Conservation (phyloP, 2,797 vertebrate species). For the Melanotaenia nigrans region DNA sequence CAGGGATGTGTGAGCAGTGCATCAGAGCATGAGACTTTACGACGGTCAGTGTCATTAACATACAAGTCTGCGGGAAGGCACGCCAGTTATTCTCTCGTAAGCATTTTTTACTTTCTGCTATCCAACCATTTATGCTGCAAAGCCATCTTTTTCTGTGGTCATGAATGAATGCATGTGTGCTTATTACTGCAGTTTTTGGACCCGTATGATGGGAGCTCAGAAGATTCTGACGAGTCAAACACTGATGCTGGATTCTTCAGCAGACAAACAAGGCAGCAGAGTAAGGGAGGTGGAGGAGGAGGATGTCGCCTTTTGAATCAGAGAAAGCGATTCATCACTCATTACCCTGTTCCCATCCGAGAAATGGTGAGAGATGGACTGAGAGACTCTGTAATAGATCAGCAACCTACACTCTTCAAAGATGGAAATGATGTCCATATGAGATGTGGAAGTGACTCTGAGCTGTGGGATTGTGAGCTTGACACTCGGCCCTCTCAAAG, state of each 20-base stretch:
- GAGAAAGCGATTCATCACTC: conserved; percentile 47
- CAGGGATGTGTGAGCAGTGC: conserved; percentile 76
- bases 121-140: background rate
- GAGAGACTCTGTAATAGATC: conserved; percentile 21
- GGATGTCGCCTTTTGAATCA: conserved; percentile 46
- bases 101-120: background rate
- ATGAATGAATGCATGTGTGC: background rate
- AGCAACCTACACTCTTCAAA: conserved; percentile 20
- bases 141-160: background rate
- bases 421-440: conserved; percentile 61
- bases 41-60: conserved; percentile 29
- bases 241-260: conserved; percentile 4
- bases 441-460: conserved; percentile 67
- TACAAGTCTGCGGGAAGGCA: conserved; percentile 60
- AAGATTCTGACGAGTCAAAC: conserved; percentile 76
- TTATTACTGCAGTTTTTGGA: conserved; percentile 82
- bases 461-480: conserved; percentile 40
- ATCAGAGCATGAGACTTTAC: conserved; percentile 58
- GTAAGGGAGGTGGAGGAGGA: conserved; percentile 36
- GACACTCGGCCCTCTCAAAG: conserved; percentile 32
- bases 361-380: conserved; percentile 39
- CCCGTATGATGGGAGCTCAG: conserved; percentile 87
- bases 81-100: conserved; percentile 66
- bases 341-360: conserved; percentile 44
- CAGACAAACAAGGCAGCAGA: conserved; percentile 55